Base-by-base conservation (phyloP, 2,888 invertebrate genomes). In the Hanleya hanleyi region DNA sequence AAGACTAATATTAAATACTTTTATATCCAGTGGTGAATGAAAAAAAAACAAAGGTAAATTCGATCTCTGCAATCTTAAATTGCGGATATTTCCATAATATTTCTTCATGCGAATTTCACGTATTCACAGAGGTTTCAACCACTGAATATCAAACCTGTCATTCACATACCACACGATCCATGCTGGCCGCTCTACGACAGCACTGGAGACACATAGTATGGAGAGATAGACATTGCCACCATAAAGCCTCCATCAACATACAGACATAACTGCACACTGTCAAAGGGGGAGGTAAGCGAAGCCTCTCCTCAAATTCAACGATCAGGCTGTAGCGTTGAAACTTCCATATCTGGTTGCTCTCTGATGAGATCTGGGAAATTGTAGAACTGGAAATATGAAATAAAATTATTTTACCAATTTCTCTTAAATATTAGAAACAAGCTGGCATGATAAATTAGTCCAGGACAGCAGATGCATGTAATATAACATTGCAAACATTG, bases 321-420 rank as follows among this genome's bases (percentile, higher is more conserved):
- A 99, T 98, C 61, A 92, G 88, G 12, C 77, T 96, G 95, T 92
- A 99, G 78, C 98, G 93, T 93, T 98, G 98, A 91, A 97, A 98
- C 95, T 98, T 97, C 98, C 98, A 99, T 91, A 96, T 96, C 93
- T 98, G 97, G 92, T 97, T 96, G 78, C 98, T 96, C 87, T 97
- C 95, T 79, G 96, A 95, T 92, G 97, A 97, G 82, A 98, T 96
- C 93, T 97, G 88, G 61, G 88, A 85, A 82, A 90, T 92, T 32
- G 91, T 91, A 74, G 90, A 88, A 75, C 91, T 92, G 82, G 15
- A 76, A 83, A 51, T n/a, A 35, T 64, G 37, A 65, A 26, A 29
- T 29, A 35, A 35, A 6, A 41, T 41, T 12, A n/a, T 41, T 41
- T 41, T 15, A 41, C 47, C 12, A n/a, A 15, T 15, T 12, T 41